Percentiles rank a stretch among this genome's conserved stretches.
These are phyloP conservation scores for Ellobius talpinus DNA, from an alignment of 2,113 vertebrate genomes.

Conservation along the genomic window DNA sequence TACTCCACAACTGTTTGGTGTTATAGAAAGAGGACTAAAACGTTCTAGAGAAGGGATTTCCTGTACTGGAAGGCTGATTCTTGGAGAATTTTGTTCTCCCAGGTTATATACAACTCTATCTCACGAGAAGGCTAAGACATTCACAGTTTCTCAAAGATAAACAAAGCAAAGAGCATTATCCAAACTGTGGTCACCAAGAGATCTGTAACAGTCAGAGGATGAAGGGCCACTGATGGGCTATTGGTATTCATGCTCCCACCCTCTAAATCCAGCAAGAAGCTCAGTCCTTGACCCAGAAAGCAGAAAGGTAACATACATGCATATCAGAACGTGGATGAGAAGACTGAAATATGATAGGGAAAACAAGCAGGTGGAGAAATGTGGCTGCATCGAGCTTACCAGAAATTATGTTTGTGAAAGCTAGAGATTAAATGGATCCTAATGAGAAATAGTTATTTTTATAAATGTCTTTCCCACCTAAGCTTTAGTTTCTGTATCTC, in stretches of 20 bases:
- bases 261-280: conserved; percentile 39
- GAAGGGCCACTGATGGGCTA: conserved; percentile 68
- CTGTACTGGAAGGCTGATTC: conserved; percentile 61
- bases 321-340: neutral
- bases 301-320: neutral
- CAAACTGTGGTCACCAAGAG: conserved; percentile 21
- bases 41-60: conserved; percentile 56
- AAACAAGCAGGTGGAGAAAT: neutral
- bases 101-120: conserved; percentile 59
- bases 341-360: neutral
- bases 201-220: conserved; percentile 40
- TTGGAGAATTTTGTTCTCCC: conserved; percentile 70
- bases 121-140: conserved; percentile 65
- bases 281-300: conserved; percentile 5
- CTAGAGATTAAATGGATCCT: neutral
- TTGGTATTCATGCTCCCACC: neutral
- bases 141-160: conserved; percentile 71
- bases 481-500: neutral
- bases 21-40: conserved; percentile 60
- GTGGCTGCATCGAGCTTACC: neutral
- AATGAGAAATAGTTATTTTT: conserved; percentile 28
- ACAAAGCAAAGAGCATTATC: conserved; percentile 22
- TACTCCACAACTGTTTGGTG: neutral
- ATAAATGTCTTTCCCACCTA: neutral
- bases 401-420: neutral